Conservation (phyloP, 2,888 invertebrate genomes). For the Steinernema scapterisci region DNA sequence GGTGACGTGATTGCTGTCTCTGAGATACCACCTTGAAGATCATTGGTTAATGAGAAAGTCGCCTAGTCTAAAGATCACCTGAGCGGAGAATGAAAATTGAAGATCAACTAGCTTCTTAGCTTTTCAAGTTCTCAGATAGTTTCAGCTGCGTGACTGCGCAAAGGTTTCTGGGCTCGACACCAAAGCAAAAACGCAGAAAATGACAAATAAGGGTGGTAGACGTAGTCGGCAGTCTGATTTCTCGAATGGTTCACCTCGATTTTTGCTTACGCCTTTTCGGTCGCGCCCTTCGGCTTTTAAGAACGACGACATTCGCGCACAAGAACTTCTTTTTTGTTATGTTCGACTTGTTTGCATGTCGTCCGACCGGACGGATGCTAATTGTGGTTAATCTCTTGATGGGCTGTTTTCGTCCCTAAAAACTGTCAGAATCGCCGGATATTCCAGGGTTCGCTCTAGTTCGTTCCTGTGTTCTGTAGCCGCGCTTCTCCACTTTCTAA, state of each 20-base stretch:
- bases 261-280: not conserved
- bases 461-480: not conserved
- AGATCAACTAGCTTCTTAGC: too few relatives aligned
- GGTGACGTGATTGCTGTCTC: too few relatives aligned
- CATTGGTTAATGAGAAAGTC: too few relatives aligned
- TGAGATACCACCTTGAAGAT: too few relatives aligned
- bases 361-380: not conserved
- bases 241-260: not conserved
- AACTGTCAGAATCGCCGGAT: too few relatives aligned
- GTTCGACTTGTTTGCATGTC: not conserved
- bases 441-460: not conserved
- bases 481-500: not conserved
- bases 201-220: not conserved
- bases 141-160: too few relatives aligned
- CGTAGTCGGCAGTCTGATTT: not conserved
- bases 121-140: too few relatives aligned
- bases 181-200: not conserved
- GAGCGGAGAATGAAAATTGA: too few relatives aligned
- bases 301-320: conserved; percentile 1
- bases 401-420: not conserved
- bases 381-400: not conserved
- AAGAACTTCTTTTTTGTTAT: not conserved
- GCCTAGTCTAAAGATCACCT: too few relatives aligned
- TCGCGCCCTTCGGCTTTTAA: not conserved
- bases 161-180: too few relatives aligned